phyloP scores from a whole-genome alignment of 2,797 vertebrate species.

The Sorex maritimensis region DNA sequence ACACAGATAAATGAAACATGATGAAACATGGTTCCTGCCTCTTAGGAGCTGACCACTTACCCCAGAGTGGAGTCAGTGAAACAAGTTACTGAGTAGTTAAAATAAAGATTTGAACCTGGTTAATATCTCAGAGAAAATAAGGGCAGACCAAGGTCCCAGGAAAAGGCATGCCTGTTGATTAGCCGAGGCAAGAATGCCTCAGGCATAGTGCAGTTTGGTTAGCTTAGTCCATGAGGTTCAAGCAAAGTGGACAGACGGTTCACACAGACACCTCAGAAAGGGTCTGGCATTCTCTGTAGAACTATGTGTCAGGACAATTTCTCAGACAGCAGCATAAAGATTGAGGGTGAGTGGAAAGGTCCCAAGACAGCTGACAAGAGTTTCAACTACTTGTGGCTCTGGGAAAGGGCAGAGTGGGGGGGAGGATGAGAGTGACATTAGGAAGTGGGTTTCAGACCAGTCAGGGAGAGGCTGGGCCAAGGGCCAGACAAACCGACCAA shows the following conservation, averaged over 20 bases:
- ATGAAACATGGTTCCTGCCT: slow-evolving; percentile 5
- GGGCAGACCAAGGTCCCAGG: neutral
- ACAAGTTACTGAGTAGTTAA: slow-evolving; percentile 18
- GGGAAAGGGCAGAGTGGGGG: neutral
- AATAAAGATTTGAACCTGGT: slow-evolving; percentile 16
- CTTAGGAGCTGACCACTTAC: slow-evolving; percentile 21
- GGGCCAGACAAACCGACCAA: neutral
- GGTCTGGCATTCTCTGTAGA: neutral
- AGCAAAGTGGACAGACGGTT: neutral
- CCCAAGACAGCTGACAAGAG: slow-evolving; percentile 3
- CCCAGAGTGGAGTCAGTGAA: neutral
- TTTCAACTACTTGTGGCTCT: neutral
- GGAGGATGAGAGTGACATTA: neutral
- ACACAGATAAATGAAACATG: slow-evolving; percentile 27
- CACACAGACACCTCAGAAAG: neutral
- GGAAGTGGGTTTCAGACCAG: neutral
- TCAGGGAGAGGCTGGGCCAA: neutral
- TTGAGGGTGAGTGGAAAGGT: neutral
- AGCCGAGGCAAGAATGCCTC: neutral
- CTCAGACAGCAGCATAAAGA: slow-evolving; percentile 22
- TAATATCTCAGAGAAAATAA: slow-evolving; percentile 51
- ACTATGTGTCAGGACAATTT: neutral
- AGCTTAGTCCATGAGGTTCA: neutral
- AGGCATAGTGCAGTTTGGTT: neutral
- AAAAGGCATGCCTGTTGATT: slow-evolving; percentile 11